Base-by-base conservation (phyloP, 2,797 vertebrate genomes). In the Chiloscyllium punctatum region DNA sequence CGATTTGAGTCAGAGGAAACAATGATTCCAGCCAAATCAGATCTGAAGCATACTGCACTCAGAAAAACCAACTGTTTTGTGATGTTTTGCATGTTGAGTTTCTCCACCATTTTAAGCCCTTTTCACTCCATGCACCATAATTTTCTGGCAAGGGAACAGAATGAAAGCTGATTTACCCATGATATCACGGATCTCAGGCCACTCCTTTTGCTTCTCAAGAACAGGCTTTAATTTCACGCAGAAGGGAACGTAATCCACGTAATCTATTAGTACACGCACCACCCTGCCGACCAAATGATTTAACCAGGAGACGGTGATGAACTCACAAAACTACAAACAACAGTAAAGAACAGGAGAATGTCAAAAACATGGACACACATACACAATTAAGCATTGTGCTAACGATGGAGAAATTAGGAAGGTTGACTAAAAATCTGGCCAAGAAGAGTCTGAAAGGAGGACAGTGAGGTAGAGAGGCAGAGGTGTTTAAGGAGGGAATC, bases 301-400 rank as follows among this genome's bases (percentile, higher is more conserved):
- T 97, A 98, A 97, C 97, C 98, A 98, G 0, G 97, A 98, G 96
- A 98, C 97, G 96, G 98, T 97, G 96, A 98, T 97, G 96, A 98
- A 98, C 95, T 98, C 98, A 97, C 98, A 99, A 96, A 99, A 98
- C 98, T 99, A 97, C 96, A 97, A 96, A 57, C 25, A 92, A 69
- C 37, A 69, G 42, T 3, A 25, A 91, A 92, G 62, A 69, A 68
- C 21, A 92, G 66, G 68, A 37, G 68, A 37, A 92, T 21, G 1
- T 92, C n/a, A n/a, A 69, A n/a, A 42, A 23, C n/a, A 23, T 57
- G 33, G 66, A 1, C n/a, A 16, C 30, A 69, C 66, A 25, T 92
- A 90, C 53, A 90, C 90, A n/a, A 62, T 66, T n/a, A 33, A 16
- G 3, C 37, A 37, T n/a, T 25, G 8, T 69, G 3, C 90, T n/a